phyloP scores from a whole-genome alignment of 2,113 vertebrate genomes.

The Macrotis lagotis region DNA sequence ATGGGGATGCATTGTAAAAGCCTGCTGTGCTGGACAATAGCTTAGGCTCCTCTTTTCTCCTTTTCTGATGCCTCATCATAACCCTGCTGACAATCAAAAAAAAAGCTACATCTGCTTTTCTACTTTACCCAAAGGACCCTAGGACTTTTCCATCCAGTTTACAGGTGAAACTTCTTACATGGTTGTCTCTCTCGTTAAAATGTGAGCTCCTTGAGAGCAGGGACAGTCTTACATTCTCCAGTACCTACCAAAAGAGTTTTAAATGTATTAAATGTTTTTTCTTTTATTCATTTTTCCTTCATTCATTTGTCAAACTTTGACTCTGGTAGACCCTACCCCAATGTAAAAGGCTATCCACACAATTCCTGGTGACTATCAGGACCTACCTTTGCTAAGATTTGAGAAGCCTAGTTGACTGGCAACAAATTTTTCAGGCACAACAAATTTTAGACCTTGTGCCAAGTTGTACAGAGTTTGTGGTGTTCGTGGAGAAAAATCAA shows the following conservation, averaged over 20 bases:
- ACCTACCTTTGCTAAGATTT: neutral
- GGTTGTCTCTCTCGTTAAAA: neutral
- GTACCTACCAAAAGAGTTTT: neutral
- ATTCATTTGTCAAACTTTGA: neutral
- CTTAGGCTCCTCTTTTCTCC: neutral
- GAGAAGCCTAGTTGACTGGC: neutral
- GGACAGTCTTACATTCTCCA: accelerated
- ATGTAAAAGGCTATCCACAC: neutral
- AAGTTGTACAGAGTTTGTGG: neutral
- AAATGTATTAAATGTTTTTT: neutral
- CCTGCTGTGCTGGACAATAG: neutral
- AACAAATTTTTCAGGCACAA: neutral
- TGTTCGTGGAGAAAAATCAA: neutral
- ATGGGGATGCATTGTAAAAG: neutral
- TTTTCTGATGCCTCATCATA: neutral
- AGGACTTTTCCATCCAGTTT: neutral
- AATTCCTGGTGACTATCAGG: neutral
- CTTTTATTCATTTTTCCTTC: neutral
- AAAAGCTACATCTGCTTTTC: neutral
- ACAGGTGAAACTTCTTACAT: neutral
- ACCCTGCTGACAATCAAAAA: no score
- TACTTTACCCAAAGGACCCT: neutral
- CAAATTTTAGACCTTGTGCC: neutral
- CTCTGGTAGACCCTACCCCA: neutral
- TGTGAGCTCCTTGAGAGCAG: neutral